Percentiles rank a stretch among this genome's conserved stretches.
phyloP scores from a whole-genome alignment of 2,797 vertebrate species.

The Sebastiscus albofasciatus region DNA sequence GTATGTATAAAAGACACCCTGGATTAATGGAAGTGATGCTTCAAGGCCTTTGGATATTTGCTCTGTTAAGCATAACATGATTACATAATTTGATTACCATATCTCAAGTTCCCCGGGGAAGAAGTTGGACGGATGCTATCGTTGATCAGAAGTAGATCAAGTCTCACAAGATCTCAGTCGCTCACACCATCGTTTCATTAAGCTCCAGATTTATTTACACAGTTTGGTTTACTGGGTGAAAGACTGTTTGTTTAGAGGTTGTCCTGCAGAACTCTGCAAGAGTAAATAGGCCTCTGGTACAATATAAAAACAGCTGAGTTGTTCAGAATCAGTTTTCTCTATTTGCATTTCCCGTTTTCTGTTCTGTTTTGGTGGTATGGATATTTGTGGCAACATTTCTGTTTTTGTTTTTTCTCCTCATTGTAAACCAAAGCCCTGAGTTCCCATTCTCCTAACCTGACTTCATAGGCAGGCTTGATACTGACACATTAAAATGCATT shows the following conservation, averaged over 20 bases:
- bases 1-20: constrained; percentile 45
- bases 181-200: constrained; percentile 45
- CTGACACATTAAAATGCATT: neutral
- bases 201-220: constrained; percentile 5
- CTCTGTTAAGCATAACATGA: constrained; percentile 68
- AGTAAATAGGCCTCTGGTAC: constrained; percentile 6
- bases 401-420: neutral
- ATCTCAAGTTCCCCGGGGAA: constrained; percentile 40
- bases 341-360: constrained; percentile 16
- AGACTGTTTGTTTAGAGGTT: constrained; percentile 10
- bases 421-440: neutral
- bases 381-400: constrained; percentile 21
- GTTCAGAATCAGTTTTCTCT: constrained; percentile 1
- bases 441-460: neutral
- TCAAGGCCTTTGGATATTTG: constrained; percentile 72
- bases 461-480: neutral
- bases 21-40: constrained; percentile 58
- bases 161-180: constrained; percentile 47
- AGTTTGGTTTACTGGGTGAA: constrained; percentile 10
- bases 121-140: constrained; percentile 49
- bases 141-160: constrained; percentile 62
- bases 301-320: neutral
- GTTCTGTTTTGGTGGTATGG: neutral
- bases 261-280: neutral
- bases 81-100: constrained; percentile 77